Percentiles rank a stretch among this genome's conserved stretches.
phyloP scores from a whole-genome alignment of 1,140 invertebrate genomes.

The Drosophila kanapiae region DNA sequence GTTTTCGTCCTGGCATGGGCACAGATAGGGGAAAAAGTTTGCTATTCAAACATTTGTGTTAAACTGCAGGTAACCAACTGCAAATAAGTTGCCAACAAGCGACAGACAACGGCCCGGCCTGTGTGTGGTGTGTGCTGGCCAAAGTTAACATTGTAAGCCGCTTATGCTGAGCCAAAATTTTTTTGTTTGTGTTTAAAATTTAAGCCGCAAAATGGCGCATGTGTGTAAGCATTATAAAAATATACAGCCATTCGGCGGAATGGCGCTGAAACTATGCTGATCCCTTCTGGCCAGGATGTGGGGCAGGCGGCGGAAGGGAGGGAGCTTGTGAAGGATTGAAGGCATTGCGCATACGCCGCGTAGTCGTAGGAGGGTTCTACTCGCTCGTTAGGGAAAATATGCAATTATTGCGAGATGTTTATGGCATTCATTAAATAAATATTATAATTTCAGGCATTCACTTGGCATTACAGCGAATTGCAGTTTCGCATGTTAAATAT shows the following conservation, averaged over 20 bases:
- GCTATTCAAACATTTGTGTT: constrained; percentile 75
- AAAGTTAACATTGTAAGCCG: constrained; percentile 79
- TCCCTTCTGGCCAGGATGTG: constrained; percentile 28
- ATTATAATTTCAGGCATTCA: constrained; percentile 75
- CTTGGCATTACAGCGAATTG: constrained; percentile 52
- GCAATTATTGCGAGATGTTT: constrained; percentile 54
- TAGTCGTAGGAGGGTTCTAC: not conserved
- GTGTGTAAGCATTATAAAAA: constrained; percentile 67
- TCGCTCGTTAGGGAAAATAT: constrained; percentile 48
- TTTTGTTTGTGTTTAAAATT: constrained; percentile 76
- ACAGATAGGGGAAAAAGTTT: constrained; percentile 46
- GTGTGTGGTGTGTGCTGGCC: constrained; percentile 20
- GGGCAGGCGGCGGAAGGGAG: not conserved
- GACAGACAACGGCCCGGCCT: constrained; percentile 11
- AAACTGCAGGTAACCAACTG: constrained; percentile 79
- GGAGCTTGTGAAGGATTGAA: not conserved
- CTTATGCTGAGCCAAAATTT: constrained; percentile 72
- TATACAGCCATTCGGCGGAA: constrained; percentile 50
- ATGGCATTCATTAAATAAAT: constrained; percentile 79
- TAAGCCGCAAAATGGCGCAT: constrained; percentile 80
- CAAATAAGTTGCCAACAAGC: constrained; percentile 68
- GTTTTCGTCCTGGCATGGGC: constrained; percentile 14
- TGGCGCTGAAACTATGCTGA: constrained; percentile 36
- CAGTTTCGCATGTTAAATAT: constrained; percentile 65
- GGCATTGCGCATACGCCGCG: constrained; percentile 31